Evolutionary conservation across 2,888 invertebrate genomes (phyloP), one percentile per base, ranked within the genome.

Genomic region (Clistopyga incitator): DNA sequence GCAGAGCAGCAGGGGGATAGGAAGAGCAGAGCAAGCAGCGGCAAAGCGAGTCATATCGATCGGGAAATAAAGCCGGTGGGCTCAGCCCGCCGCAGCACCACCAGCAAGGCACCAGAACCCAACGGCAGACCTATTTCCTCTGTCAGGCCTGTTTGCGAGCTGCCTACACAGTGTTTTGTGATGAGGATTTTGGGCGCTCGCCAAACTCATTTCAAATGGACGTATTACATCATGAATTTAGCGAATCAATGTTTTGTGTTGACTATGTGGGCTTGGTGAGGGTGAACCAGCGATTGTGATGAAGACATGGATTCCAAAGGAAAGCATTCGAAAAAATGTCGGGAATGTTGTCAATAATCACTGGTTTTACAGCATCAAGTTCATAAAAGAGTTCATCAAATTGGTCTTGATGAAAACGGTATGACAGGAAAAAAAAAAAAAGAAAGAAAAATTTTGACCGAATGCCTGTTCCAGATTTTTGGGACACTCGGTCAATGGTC

Each of bases 191-290:
- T 92, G 92, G 92, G 89, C 81, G 72, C 29, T 75, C 84, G 90
- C 92, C 92, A 92, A 91, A 88, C 91, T 92, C 92, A 90, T 92
- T 92, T 91, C 91, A 88, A 91, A 92, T 91, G 90, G 90, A 90
- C 91, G 90, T 90, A 91, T 92, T 92, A 91, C 91, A 91, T 91
- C 90, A 91, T 90, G 91, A 90, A 89, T 91, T 91, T 91, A 91
- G 90, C 89, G 90, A 92, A 91, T 92, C 91, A 90, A 92, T 92
- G 91, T 90, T 90, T 90, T 89, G 89, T 78, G 81, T 72, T 78
- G 65, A 75, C 78, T 78, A 64, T 47, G 78, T 70, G 70, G 74
- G 47, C 56, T 76, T 65, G 76, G 76, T 70, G 47, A 47, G 47
- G 25, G 11, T 67, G 20, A 67, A 13, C 20, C n/a, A 47, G 6